Conservation (phyloP, 2,888 invertebrate genomes). For the Tiliacea citrago region DNA sequence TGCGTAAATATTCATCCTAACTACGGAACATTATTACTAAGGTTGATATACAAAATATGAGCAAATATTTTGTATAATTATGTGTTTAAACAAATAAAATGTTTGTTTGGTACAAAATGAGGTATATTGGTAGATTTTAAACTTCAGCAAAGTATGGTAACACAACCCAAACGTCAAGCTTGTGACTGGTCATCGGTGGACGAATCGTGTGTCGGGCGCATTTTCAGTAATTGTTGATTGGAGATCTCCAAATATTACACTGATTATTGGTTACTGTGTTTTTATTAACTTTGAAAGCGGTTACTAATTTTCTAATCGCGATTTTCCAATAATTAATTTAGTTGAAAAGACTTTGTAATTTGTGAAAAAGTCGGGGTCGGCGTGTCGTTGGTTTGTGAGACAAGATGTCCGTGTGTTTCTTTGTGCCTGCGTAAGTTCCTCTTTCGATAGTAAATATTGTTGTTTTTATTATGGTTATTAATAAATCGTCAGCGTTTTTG, state of each 20-base stretch:
- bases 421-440: conserved; percentile 93
- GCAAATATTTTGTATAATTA: too few relatives aligned
- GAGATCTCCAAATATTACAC: conserved; percentile 89
- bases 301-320: conserved; percentile 77
- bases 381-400: conserved; percentile 72
- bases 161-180: conserved; percentile 84
- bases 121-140: conserved; percentile 26
- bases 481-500: background rate
- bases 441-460: conserved; percentile 61
- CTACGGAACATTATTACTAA: background rate
- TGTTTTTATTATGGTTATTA: conserved; percentile 3
- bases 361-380: conserved; percentile 71
- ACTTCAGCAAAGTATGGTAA: conserved; percentile 67
- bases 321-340: conserved; percentile 74
- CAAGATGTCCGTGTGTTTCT: conserved; percentile 93
- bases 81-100: background rate
- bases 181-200: conserved; percentile 90
- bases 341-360: conserved; percentile 64
- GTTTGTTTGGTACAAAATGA: background rate
- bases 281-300: conserved; percentile 85
- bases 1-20: background rate
- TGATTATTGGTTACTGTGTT: conserved; percentile 90
- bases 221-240: conserved; percentile 91
- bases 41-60: too few relatives aligned
- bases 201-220: conserved; percentile 90